Percentiles rank a stretch among this genome's conserved stretches.
Evolutionary conservation across 2,113 vertebrate species (phyloP).

Genomic region (Geococcyx californianus): DNA sequence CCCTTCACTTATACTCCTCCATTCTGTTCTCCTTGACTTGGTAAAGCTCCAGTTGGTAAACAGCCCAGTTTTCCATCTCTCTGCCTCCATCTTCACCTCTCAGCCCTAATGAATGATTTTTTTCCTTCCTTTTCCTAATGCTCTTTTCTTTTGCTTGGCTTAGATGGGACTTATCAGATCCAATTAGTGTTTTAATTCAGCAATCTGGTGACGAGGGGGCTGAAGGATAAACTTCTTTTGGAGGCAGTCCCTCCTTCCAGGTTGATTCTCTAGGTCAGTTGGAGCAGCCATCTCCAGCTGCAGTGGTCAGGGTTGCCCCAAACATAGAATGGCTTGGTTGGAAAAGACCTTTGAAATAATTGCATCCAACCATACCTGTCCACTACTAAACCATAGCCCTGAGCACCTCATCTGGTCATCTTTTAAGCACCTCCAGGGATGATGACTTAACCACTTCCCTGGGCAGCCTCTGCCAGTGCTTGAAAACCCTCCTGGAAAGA

Average conservation of each 20-base stretch:
- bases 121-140: conserved; percentile 41
- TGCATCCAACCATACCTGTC: too few relatives aligned
- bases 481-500: too few relatives aligned
- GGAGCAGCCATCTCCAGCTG: neutral
- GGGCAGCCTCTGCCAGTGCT: too few relatives aligned
- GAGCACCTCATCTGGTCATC: too few relatives aligned
- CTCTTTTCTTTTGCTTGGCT: conserved; percentile 30
- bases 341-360: too few relatives aligned
- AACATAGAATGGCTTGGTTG: too few relatives aligned
- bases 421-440: too few relatives aligned
- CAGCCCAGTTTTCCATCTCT: conserved; percentile 59
- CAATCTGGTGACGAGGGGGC: neutral
- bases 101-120: conserved; percentile 44
- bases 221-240: neutral
- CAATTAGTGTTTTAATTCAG: neutral
- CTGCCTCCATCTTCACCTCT: conserved; percentile 56
- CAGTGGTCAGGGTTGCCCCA: neutral
- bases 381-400: too few relatives aligned
- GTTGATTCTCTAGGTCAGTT: neutral
- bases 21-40: conserved; percentile 46
- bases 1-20: neutral
- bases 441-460: too few relatives aligned
- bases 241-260: neutral
- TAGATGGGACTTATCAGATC: neutral
- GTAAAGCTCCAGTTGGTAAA: conserved; percentile 58